Percentiles rank a stretch among this genome's conserved stretches.
These are phyloP conservation scores for Phortica magna DNA, from an alignment of 2,888 invertebrate species.

Conservation along the genomic window DNA sequence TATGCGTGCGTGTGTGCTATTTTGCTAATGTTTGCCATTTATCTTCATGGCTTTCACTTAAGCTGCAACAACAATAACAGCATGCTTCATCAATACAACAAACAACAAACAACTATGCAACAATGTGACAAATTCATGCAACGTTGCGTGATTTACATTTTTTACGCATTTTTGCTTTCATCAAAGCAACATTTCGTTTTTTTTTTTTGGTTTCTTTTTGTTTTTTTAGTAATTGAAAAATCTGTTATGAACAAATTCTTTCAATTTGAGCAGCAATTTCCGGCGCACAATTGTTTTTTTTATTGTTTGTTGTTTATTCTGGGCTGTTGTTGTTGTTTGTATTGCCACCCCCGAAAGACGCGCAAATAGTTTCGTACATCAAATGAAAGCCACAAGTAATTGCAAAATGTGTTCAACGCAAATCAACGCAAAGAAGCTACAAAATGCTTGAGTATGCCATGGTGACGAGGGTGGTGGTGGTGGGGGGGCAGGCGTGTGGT, in stretches of 20 bases:
- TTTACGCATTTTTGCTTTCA: background rate
- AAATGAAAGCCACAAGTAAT: constrained; percentile 5
- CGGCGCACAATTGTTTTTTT: background rate
- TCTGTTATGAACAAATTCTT: constrained; percentile 9
- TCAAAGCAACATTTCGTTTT: background rate
- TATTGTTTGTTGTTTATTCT: background rate
- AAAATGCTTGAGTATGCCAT: background rate
- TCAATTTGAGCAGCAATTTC: background rate
- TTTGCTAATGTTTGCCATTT: too few relatives aligned
- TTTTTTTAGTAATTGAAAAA: constrained; percentile 11
- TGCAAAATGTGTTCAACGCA: background rate
- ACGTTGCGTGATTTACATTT: too few relatives aligned
- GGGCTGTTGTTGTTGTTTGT: too few relatives aligned
- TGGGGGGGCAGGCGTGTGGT: background rate
- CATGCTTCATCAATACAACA: background rate
- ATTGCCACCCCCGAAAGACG: background rate
- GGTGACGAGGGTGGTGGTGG: background rate
- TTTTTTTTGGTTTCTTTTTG: background rate
- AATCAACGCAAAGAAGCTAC: background rate
- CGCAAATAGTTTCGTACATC: constrained; percentile 8
- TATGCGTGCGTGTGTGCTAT: too few relatives aligned
- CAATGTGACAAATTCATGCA: constrained; percentile 4
- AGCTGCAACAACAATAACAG: too few relatives aligned
- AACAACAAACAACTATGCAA: background rate
- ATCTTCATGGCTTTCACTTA: too few relatives aligned